Percentiles rank a stretch among this genome's conserved stretches.
Evolutionary conservation across 2,113 vertebrate genomes (phyloP).

Genomic region (Microtus richardsoni): DNA sequence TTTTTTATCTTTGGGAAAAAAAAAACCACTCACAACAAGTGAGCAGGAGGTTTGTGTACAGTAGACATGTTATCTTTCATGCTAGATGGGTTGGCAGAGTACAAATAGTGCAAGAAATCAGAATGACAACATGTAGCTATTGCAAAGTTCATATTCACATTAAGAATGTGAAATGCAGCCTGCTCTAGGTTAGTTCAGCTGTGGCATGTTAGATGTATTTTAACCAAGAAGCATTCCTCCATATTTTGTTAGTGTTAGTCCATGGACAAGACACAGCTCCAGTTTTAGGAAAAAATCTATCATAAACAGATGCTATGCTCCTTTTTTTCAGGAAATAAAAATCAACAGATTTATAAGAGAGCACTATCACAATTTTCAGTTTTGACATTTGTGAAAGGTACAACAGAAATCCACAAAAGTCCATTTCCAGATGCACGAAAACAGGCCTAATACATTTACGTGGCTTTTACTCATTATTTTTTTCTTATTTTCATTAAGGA

Average conservation of each 20-base stretch:
- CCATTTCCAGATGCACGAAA: not conserved
- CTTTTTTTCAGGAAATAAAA: constrained; percentile 37
- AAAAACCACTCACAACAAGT: constrained; percentile 54
- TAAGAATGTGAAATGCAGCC: constrained; percentile 45
- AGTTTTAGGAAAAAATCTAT: constrained; percentile 31
- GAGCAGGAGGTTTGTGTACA: constrained; percentile 69
- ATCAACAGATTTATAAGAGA: not conserved
- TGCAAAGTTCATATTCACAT: constrained; percentile 56
- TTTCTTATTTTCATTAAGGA: constrained; percentile 39
- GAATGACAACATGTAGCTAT: constrained; percentile 68
- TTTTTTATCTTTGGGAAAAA: constrained; percentile 54
- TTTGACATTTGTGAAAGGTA: not conserved
- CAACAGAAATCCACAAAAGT: constrained; percentile 4
- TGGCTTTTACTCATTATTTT: not conserved
- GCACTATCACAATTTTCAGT: not conserved
- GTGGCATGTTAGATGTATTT: constrained; percentile 8
- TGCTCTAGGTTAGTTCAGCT: constrained; percentile 11
- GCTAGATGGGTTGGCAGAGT: constrained; percentile 70
- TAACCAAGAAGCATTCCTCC: constrained; percentile 5
- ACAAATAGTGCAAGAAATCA: constrained; percentile 60
- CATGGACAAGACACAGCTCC: not conserved
- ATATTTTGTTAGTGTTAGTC: not conserved
- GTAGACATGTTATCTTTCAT: constrained; percentile 62
- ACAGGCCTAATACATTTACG: constrained; percentile 36
- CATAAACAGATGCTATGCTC: not conserved